These are phyloP conservation scores for Enteromius unitaeniatus DNA, from an alignment of 2,797 vertebrate genomes.

Conservation along the genomic window DNA sequence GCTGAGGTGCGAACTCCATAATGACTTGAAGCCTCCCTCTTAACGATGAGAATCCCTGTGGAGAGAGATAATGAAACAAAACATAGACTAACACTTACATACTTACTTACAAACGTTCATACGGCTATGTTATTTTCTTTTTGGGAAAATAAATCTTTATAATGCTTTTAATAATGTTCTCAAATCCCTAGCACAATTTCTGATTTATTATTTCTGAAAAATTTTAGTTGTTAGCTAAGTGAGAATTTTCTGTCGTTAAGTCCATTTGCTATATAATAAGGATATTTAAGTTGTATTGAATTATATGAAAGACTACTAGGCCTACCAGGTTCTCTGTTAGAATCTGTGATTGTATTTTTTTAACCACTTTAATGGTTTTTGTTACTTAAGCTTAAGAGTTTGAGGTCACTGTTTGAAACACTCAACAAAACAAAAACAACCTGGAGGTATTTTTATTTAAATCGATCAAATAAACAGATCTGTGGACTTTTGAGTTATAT, in stretches of 20 bases:
- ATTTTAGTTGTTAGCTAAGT: neutral
- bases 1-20: conserved; percentile 36
- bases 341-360: neutral
- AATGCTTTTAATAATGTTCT: neutral
- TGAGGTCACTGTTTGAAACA: neutral
- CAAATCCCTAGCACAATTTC: neutral
- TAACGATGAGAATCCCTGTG: conserved; percentile 21
- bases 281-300: neutral
- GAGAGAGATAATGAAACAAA: conserved; percentile 23
- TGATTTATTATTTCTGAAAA: no score
- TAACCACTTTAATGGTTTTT: neutral
- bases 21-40: conserved; percentile 33
- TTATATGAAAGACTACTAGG: neutral
- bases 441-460: no score
- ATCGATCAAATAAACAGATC: no score
- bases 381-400: neutral
- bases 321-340: neutral
- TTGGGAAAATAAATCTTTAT: neutral
- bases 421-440: no score
- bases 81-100: conserved; percentile 1
- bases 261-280: neutral
- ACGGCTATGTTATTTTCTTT: neutral
- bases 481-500: no score
- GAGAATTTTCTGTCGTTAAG: neutral
- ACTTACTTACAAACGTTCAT: neutral